Percentiles rank a stretch among this genome's conserved stretches.
phyloP scores from a whole-genome alignment of 2,888 invertebrate species.

The Halocaridina rubra region DNA sequence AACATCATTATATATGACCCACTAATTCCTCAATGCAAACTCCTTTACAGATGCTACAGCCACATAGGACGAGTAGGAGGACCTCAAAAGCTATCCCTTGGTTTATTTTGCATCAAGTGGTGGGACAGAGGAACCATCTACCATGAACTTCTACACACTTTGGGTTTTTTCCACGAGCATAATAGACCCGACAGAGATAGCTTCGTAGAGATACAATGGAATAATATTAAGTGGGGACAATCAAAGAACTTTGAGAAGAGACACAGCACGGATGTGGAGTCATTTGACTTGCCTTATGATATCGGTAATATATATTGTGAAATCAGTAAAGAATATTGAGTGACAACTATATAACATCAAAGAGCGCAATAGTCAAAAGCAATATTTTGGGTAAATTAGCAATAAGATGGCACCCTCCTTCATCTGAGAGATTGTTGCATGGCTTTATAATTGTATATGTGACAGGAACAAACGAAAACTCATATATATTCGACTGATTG shows the following conservation, averaged over 20 bases:
- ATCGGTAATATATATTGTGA: slow-evolving; percentile 48
- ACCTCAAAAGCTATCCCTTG: slow-evolving; percentile 71
- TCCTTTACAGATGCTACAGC: slow-evolving; percentile 70
- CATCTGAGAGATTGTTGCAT: too few relatives aligned
- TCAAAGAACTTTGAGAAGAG: slow-evolving; percentile 50
- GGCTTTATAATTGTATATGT: too few relatives aligned
- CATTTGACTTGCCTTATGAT: slow-evolving; percentile 58
- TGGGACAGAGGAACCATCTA: slow-evolving; percentile 37
- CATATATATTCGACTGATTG: too few relatives aligned
- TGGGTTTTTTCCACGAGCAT: slow-evolving; percentile 69
- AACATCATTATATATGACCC: neutral
- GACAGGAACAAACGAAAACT: too few relatives aligned
- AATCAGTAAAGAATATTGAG: too few relatives aligned
- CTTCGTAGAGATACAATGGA: slow-evolving; percentile 65
- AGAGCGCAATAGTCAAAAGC: too few relatives aligned
- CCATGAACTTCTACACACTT: slow-evolving; percentile 69
- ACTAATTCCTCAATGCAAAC: too few relatives aligned
- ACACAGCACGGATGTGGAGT: slow-evolving; percentile 2
- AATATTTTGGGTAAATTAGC: too few relatives aligned
- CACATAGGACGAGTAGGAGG: slow-evolving; percentile 72
- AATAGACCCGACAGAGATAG: slow-evolving; percentile 68
- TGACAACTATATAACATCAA: too few relatives aligned
- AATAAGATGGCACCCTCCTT: too few relatives aligned
- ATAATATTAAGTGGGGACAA: neutral
- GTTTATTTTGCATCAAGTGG: slow-evolving; percentile 47